phyloP scores from a whole-genome alignment of 30 jellyfish, hydroid and myxozoan species.

The Hydra vulgaris region DNA sequence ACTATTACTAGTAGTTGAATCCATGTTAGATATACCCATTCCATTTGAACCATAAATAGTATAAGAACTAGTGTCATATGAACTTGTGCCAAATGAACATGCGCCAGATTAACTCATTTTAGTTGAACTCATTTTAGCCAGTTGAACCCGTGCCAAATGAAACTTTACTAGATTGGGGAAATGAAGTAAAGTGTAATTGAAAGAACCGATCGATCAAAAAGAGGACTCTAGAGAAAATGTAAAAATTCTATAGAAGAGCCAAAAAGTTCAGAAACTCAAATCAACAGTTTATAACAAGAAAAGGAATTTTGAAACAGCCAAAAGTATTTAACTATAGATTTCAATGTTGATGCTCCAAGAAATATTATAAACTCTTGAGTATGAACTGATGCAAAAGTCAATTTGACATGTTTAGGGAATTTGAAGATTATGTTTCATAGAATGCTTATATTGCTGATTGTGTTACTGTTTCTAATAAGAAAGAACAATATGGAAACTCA shows the following conservation, averaged over 20 bases:
- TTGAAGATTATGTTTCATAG: background rate
- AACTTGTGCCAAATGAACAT: too few species aligned
- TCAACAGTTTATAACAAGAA: background rate
- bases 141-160: too few species aligned
- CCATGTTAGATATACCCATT: too few species aligned
- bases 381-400: background rate
- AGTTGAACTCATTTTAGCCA: too few species aligned
- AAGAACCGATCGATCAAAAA: background rate
- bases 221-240: background rate
- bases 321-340: background rate
- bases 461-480: background rate
- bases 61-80: too few species aligned
- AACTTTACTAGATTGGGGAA: too few species aligned
- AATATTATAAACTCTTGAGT: background rate
- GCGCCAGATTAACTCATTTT: too few species aligned
- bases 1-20: too few species aligned
- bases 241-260: background rate
- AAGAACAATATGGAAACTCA: background rate
- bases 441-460: background rate
- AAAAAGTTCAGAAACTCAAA: background rate
- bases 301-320: background rate
- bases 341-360: background rate
- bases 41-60: too few species aligned
- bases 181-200: background rate
- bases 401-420: background rate